Conservation (phyloP, 2,113 vertebrate species). For the Misgurnus anguillicaudatus region DNA sequence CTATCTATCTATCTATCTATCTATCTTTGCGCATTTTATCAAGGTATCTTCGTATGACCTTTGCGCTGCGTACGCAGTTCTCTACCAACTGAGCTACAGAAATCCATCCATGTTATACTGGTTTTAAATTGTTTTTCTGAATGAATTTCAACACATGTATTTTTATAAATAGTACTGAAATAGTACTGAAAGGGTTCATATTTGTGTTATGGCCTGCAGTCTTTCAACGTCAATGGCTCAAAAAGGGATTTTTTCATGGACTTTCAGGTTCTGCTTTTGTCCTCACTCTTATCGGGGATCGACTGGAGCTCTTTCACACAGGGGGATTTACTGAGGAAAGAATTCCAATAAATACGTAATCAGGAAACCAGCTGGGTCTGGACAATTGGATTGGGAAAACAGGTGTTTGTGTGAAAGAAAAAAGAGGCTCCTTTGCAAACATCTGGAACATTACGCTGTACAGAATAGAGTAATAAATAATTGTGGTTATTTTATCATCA, state of each 20-base stretch:
- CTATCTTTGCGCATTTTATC: neutral
- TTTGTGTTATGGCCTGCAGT: neutral
- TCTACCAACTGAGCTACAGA: too few species aligned
- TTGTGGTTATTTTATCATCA: neutral
- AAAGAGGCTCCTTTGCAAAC: neutral
- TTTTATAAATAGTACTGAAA: too few species aligned
- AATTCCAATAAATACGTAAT: constrained; percentile 41
- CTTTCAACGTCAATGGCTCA: neutral
- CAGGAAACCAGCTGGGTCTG: constrained; percentile 15
- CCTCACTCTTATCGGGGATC: neutral
- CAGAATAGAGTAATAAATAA: too few species aligned
- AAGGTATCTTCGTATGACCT: too few species aligned
- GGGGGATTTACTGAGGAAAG: constrained; percentile 28
- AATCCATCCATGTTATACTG: too few species aligned
- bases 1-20: constrained; percentile 1
- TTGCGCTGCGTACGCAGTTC: too few species aligned
- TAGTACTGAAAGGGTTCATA: too few species aligned
- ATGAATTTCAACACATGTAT: neutral
- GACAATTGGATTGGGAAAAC: constrained; percentile 1
- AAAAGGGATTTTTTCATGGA: constrained; percentile 6
- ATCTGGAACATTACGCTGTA: neutral
- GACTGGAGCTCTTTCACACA: constrained; percentile 6
- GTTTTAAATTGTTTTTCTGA: too few species aligned
- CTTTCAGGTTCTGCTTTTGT: constrained; percentile 22
- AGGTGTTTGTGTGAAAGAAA: constrained; percentile 7